Evolutionary conservation across 2,888 invertebrate species (phyloP).

Genomic region (Orthosia gracilis): DNA sequence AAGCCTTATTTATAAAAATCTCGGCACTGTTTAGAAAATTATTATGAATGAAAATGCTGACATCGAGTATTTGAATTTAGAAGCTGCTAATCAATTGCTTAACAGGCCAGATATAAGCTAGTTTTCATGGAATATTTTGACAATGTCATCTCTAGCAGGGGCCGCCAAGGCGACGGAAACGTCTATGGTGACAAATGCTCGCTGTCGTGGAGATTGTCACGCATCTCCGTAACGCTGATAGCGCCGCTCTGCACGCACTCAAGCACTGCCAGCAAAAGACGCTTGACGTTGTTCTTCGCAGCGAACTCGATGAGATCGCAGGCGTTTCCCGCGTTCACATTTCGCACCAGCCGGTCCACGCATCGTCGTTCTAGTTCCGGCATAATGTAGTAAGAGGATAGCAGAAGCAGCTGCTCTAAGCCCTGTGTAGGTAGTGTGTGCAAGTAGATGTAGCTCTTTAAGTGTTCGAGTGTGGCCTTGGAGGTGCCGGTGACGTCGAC

Average conservation of each 20-base stretch:
- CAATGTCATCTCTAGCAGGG: background rate
- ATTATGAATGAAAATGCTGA: too few species aligned
- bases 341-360: slow-evolving; percentile 70
- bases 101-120: too few species aligned
- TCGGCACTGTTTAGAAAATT: too few species aligned
- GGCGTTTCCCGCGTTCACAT: slow-evolving; percentile 28
- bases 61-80: too few species aligned
- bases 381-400: slow-evolving; percentile 78
- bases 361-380: slow-evolving; percentile 77
- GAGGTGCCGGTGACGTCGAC: slow-evolving; percentile 74
- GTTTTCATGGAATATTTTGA: too few species aligned
- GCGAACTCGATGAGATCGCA: slow-evolving; percentile 75
- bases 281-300: slow-evolving; percentile 72
- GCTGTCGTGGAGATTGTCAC: slow-evolving; percentile 51
- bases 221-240: slow-evolving; percentile 71
- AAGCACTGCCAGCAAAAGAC: slow-evolving; percentile 72
- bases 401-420: slow-evolving; percentile 73
- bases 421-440: slow-evolving; percentile 71
- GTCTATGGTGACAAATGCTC: background rate
- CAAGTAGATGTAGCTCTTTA: slow-evolving; percentile 78
- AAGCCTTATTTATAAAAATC: too few species aligned
- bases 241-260: slow-evolving; percentile 70
- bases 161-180: background rate
- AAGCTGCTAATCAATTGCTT: too few species aligned
- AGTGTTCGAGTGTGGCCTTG: slow-evolving; percentile 70